Base-by-base conservation (phyloP, 2,113 vertebrate species). In the Crotophaga sulcirostris region DNA sequence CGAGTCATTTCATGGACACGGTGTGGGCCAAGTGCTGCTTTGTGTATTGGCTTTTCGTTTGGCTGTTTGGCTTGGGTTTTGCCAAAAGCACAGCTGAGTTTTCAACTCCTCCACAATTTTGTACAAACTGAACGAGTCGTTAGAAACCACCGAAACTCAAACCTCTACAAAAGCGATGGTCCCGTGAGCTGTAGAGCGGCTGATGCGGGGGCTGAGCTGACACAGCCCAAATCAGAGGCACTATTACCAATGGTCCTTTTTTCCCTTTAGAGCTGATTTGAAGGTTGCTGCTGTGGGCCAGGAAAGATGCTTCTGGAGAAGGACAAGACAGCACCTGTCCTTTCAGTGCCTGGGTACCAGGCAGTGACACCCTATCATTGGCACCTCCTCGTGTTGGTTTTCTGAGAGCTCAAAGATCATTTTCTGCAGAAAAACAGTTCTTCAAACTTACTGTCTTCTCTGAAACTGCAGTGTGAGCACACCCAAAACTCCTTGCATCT, bases 141-240 rank as follows among this genome's bases (percentile, higher is more conserved):
- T 95, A 73, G 78, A 94, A 95, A 94, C 94, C 94, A 96, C 96
- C 0, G 87, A 96, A 96, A 96, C 93, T 74, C 68, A n/a, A 11
- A 81, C 12, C 86, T 95, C 93, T 17, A 54, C 0, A 62, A 94
- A 89, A 94, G 91, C 76, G 9, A 76, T 25, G 76, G 72, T 21
- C 69, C 91, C 2, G 11, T 6, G 69, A 40, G 55, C 69, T 66
- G 81, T 34, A 11, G 31, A 16, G 88, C 31, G 21, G 33, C 82
- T 16, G 74, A 26, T 2, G 52, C 1, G 7, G 52, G 16, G 29
- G 5, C 54, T 59, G 79, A 76, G 38, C 69, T 56, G 82, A 7
- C 25, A 4, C 24, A 26, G 56, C 1, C 1, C 7, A 2, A 54
- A 17, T 11, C 9, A 2, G 54, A 3, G 51, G 0, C 29, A 4